Evolutionary conservation across 2,888 invertebrate genomes (phyloP).

Genomic region (Chesias legatella): DNA sequence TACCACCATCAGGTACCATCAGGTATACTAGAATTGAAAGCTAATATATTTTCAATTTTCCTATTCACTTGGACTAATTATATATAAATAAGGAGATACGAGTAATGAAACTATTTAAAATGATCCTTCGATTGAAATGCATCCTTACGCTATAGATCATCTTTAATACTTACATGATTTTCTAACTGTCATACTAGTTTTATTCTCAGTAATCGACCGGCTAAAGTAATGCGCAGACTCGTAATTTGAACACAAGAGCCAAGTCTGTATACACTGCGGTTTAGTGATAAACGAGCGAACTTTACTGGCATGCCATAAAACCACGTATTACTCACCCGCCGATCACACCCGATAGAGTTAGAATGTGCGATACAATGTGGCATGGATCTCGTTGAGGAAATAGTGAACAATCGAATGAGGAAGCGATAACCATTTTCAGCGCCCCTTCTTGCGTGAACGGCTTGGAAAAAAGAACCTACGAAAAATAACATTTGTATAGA

Average conservation of each 20-base stretch:
- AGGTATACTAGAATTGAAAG: too few relatives aligned
- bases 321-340: slow-evolving; percentile 15
- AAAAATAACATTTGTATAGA: too few relatives aligned
- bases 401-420: neutral
- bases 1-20: too few relatives aligned
- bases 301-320: slow-evolving; percentile 19
- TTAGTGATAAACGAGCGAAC: slow-evolving; percentile 19
- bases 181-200: neutral
- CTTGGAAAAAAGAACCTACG: neutral
- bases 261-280: slow-evolving; percentile 2
- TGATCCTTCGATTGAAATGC: too few relatives aligned
- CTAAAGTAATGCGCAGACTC: neutral
- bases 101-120: too few relatives aligned
- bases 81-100: too few relatives aligned
- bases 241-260: neutral
- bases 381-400: slow-evolving; percentile 3
- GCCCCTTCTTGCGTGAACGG: neutral
- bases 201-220: neutral
- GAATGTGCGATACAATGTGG: slow-evolving; percentile 14
- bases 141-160: too few relatives aligned
- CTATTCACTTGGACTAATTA: too few relatives aligned
- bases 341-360: slow-evolving; percentile 17
- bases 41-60: too few relatives aligned
- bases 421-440: too few relatives aligned
- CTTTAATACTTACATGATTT: neutral